Evolutionary conservation across 2,888 invertebrate genomes (phyloP), one percentile per base, ranked within the genome.

Genomic region (Tipula lateralis): DNA sequence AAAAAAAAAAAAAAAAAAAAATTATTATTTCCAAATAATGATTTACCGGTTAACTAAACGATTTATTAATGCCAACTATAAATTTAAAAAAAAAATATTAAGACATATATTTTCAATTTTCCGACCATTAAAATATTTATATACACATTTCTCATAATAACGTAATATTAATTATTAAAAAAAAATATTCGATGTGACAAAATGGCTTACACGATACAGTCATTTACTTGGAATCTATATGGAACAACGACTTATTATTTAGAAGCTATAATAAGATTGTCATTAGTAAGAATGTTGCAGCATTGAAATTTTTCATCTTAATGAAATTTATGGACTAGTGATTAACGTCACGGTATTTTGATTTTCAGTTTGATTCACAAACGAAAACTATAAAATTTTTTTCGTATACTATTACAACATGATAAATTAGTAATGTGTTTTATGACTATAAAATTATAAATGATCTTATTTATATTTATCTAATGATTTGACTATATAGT

Each of bases 251-350:
- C 16, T 50, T 50, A 4, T 50, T 50, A 50, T 50, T 50, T 66
- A 66, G 19, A 66, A 66, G 24, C 24, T 66, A 66, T 24, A 66
- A 66, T 66, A 66, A 66, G 66, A 66, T 66, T 66, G 3, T 66
- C 66, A 24, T 66, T 24, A 66, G 24, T 66, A 9, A 66, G 2
- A 44, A 66, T 66, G 66, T 66, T 66, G 66, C 66, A 66, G 19
- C 66, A 24, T n/a, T 66, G 66, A 24, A 66, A 66, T 66, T 66
- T 66, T 66, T 66, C 19, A 24, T 66, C 24, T n/a, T 24, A 66
- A 66, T 66, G 2, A 66, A 24, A 66, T 66, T 66, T 66, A 66
- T 66, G 66, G 66, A 66, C 66, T 66, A 66, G 66, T 66, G 66
- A 66, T 66, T 66, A 66, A 66, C 66, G 66, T 66, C n/a, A 66